A percentile compares a stretch with the other conserved stretches of the same genome.
These are phyloP conservation scores for Neolamprologus sp. DNA, from an alignment of 2,113 vertebrate genomes.

Conservation along the genomic window DNA sequence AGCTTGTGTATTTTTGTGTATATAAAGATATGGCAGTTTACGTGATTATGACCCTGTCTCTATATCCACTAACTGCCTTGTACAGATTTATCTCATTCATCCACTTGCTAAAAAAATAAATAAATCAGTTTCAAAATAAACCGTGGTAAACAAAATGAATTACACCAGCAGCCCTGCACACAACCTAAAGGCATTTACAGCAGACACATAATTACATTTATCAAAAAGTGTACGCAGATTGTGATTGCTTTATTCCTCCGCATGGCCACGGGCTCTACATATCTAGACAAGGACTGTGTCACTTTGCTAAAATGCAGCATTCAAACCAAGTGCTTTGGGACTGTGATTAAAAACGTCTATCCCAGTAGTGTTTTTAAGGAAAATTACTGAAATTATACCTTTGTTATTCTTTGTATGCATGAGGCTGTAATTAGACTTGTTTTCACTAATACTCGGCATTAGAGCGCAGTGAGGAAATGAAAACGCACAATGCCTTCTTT, in stretches of 20 bases:
- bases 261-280: not conserved
- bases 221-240: slow-evolving; percentile 19
- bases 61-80: not conserved
- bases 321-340: slow-evolving; percentile 4
- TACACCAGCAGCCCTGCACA: not conserved
- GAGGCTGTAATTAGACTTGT: not conserved
- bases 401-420: not conserved
- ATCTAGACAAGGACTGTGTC: slow-evolving; percentile 6
- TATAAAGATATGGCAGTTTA: not conserved
- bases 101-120: slow-evolving; percentile 17
- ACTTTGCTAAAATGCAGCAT: slow-evolving; percentile 7
- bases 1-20: not conserved
- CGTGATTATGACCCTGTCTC: not conserved
- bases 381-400: not conserved
- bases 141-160: slow-evolving; percentile 16
- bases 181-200: slow-evolving; percentile 22
- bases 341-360: not conserved
- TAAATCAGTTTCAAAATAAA: slow-evolving; percentile 12
- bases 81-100: not conserved
- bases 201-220: slow-evolving; percentile 30
- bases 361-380: not conserved
- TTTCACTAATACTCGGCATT: not conserved
- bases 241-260: slow-evolving; percentile 9
- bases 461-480: not conserved
- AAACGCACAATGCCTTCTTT: not conserved